A percentile compares a stretch with the other conserved stretches of the same genome.
Conservation (phyloP, 1,140 invertebrate species). For the Dendrolimus kikuchii region DNA sequence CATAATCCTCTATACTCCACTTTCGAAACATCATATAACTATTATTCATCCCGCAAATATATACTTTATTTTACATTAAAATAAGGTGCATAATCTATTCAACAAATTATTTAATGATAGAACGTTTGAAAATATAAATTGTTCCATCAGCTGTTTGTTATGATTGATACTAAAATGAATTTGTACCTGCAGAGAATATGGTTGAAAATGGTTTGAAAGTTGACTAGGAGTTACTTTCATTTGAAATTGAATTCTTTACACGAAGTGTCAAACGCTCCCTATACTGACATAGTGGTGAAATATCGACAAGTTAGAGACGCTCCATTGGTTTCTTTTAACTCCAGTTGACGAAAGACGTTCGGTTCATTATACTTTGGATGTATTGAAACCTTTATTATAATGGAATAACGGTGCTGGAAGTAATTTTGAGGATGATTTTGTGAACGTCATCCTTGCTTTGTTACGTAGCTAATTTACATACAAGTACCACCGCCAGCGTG, state of each 20-base stretch:
- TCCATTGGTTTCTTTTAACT: slow-evolving; percentile 31
- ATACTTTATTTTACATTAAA: too few relatives aligned
- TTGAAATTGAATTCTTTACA: slow-evolving; percentile 12
- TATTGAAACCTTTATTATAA: slow-evolving; percentile 20
- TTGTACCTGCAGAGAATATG: slow-evolving; percentile 3
- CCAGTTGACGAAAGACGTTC: slow-evolving; percentile 25
- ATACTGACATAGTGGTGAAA: slow-evolving; percentile 42
- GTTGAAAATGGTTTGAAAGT: slow-evolving; percentile 12
- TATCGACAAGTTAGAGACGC: slow-evolving; percentile 40
- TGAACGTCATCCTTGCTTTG: too few relatives aligned
- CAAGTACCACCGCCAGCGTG: too few relatives aligned
- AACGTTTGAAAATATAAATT: too few relatives aligned
- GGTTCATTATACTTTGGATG: slow-evolving; percentile 27
- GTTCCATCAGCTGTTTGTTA: too few relatives aligned
- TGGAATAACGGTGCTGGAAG: slow-evolving; percentile 12
- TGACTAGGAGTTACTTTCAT: slow-evolving; percentile 6
- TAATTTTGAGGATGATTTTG: slow-evolving; percentile 4
- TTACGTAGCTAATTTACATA: too few relatives aligned
- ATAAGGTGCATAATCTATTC: too few relatives aligned
- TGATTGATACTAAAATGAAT: slow-evolving; percentile 5
- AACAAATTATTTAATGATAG: too few relatives aligned
- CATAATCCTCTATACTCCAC: too few relatives aligned
- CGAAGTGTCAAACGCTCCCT: slow-evolving; percentile 42
- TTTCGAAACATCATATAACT: too few relatives aligned
- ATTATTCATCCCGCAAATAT: too few relatives aligned